Base-by-base conservation (phyloP, 2,888 invertebrate species). In the Coenonympha arcania region DNA sequence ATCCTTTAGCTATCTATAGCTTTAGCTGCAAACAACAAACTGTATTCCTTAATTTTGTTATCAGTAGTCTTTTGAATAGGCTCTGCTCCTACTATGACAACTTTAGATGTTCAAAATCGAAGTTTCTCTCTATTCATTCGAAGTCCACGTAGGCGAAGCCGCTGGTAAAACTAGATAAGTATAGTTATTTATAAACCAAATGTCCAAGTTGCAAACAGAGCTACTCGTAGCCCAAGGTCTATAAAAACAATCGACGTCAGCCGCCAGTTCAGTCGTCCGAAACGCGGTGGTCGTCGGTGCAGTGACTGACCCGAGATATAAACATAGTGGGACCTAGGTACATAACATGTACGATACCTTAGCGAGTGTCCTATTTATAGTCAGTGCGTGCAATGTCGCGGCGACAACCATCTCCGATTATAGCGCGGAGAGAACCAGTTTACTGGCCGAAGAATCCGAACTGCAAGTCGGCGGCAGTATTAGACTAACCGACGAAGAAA, bases 401-500 rank as follows among this genome's bases (percentile, higher is more conserved):
- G 69, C 73, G 8, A 65, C 67, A 33, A 50, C 52, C 19, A 46
- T 71, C 24, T 61, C 69, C 4, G 62, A 66, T 13, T 77, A 80
- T 55, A 55, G 48, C 2, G 48, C 56, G 33, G 61, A 65, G 22
- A 68, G 79, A 53, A 59, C 57, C 1, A 61, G 61, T 20, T 45
- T 83, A 28, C 60, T 83, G 1, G 60, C 71, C 9, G 72, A 77
- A 44, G 91, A 91, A 66, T 65, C 76, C 2, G 64, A 69, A 0
- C 62, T 68, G 4, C 69, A 83, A 0, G 61, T 91, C 0, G 91
- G 91, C 1, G 85, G 87, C 0, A 71, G 78, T 39, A 55, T 89
- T 9, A 42, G 60, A 15, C 68, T 91, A 0, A 83, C 66, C 8
- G 59, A 73, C 0, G 74, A 83, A 0, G 91, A 91, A 68, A 42